A percentile compares a stretch with the other conserved stretches of the same genome.
phyloP scores from a whole-genome alignment of 2,113 vertebrate genomes.

The Burhinus bistriatus region DNA sequence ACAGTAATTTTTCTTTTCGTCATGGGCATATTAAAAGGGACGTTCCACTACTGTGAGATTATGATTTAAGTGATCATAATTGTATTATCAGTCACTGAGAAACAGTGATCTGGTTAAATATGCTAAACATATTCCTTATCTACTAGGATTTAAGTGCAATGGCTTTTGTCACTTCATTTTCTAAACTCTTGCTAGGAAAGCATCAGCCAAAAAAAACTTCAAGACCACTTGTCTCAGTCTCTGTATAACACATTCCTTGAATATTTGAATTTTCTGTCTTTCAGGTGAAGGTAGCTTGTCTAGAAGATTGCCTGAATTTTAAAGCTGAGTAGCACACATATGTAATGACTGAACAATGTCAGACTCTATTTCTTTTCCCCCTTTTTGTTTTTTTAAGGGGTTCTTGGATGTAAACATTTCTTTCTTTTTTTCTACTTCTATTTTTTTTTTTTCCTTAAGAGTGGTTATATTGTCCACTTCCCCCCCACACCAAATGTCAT shows the following conservation, averaged over 20 bases:
- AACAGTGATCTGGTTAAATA: background rate
- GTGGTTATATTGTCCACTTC: background rate
- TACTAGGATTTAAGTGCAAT: background rate
- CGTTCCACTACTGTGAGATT: background rate
- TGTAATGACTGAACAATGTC: background rate
- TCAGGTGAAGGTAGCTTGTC: background rate
- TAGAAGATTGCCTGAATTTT: background rate
- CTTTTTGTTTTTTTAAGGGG: rapidly evolving
- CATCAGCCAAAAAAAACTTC: background rate
- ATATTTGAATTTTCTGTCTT: background rate
- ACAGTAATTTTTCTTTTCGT: background rate
- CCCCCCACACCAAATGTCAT: too few species aligned
- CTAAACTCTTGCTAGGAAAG: background rate
- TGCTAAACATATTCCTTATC: background rate
- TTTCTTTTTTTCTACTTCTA: background rate
- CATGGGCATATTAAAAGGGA: background rate
- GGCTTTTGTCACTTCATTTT: background rate
- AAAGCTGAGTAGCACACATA: background rate
- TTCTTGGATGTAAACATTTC: background rate
- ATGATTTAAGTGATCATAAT: background rate
- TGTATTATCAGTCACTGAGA: background rate
- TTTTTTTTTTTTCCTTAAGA: background rate
- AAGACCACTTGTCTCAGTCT: background rate
- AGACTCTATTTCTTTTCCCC: rapidly evolving
- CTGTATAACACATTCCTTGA: background rate